Evolutionary conservation across 2,113 vertebrate species (phyloP), one percentile per base, ranked within the genome.

Genomic region (Prolemur simus): DNA sequence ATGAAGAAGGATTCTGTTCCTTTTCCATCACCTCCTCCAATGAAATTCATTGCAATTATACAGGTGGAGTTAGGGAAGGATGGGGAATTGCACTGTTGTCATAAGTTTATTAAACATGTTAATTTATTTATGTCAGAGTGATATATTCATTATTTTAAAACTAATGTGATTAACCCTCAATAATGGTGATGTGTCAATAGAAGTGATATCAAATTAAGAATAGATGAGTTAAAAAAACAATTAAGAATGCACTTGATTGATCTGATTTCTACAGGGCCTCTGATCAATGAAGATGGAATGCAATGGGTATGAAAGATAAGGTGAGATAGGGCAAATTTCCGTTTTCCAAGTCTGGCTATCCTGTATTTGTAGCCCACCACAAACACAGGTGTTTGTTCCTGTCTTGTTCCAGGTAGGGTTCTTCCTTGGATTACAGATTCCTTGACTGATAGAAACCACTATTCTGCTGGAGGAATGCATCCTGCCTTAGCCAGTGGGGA

Each of bases 91-190:
- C 6, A 60, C 49, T 60, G 34, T 49, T 87, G 14, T 85, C 76
- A 69, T 66, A 86, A 87, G 82, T 86, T 91, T 87, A 91, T 96
- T 96, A 69, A 83, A 74, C 32, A 77, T 78, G 60, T 68, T 97
- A 92, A 97, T 92, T 91, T 88, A 66, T 83, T 96, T 93, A 94
- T 92, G 23, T 89, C 56, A 84, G 77, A 89, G 37, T 29, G 45
- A 93, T 66, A 81, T 32, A 78, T 29, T 56, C 56, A 89, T 93
- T 97, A 97, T 97, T 96, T 88, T 94, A 81, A 95, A 96, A 83
- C 56, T 94, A 97, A 94, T 54, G 32, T 87, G 56, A 96, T 94
- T 95, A 95, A 2, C 27, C 23, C 49, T 91, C 76, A 89, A 58
- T 66, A 83, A 90, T 54, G 45, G 42, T 94, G 90, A 94, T 86